These are phyloP conservation scores for Muricea muricata DNA, from an alignment of 92 coral and sea anemone genomes.

Conservation along the genomic window DNA sequence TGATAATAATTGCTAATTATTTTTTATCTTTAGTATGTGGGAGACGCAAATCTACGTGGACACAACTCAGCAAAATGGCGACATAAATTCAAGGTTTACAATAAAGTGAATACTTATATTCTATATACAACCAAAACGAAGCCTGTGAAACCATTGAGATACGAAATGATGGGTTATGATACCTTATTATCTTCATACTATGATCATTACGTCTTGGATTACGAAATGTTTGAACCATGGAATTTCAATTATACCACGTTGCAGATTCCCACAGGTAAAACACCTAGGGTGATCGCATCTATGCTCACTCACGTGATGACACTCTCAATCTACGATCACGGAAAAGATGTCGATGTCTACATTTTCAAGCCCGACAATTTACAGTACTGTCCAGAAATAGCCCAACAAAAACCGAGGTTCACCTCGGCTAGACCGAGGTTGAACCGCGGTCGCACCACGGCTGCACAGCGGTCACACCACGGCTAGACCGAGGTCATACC, in stretches of 20 bases:
- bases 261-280: slow-evolving; percentile 87
- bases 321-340: too few species aligned
- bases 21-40: slow-evolving; percentile 70
- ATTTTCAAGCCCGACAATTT: too few species aligned
- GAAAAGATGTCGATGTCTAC: too few species aligned
- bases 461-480: too few species aligned
- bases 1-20: too few species aligned
- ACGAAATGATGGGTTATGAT: slow-evolving; percentile 99
- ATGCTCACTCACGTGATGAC: too few species aligned
- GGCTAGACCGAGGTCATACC: too few species aligned
- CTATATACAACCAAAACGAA: slow-evolving; percentile 76
- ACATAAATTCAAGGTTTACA: slow-evolving; percentile 89
- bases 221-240: slow-evolving; percentile 86
- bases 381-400: too few species aligned
- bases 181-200: slow-evolving; percentile 94
- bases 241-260: slow-evolving; percentile 70
- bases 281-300: too few species aligned
- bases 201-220: slow-evolving; percentile 94
- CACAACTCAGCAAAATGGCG: slow-evolving; percentile 82
- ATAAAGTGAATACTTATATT: slow-evolving; percentile 89
- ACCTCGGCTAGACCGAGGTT: too few species aligned
- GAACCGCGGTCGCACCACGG: too few species aligned
- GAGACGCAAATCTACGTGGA: slow-evolving; percentile 72
- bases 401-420: too few species aligned
- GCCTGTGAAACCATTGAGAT: slow-evolving; percentile 80